A percentile compares a stretch with the other conserved stretches of the same genome.
phyloP scores from a whole-genome alignment of 2,888 invertebrate genomes.

The Flexamia atlantica region DNA sequence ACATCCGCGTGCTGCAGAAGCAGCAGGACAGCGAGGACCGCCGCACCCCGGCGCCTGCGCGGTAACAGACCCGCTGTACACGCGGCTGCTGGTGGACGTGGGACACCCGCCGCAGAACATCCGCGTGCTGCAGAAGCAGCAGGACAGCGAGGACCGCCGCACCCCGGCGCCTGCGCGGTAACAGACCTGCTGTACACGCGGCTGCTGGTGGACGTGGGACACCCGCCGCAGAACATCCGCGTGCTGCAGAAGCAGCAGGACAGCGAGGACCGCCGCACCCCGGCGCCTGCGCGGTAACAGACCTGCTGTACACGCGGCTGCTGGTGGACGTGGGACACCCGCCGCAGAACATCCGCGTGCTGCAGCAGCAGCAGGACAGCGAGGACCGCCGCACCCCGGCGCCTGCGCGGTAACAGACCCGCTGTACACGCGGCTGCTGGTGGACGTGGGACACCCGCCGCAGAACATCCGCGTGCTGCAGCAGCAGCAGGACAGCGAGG shows the following conservation, averaged over 20 bases:
- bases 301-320: slow-evolving; percentile 75
- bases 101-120: slow-evolving; percentile 72
- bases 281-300: neutral
- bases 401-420: slow-evolving; percentile 28
- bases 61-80: slow-evolving; percentile 72
- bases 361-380: slow-evolving; percentile 67
- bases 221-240: neutral
- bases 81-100: slow-evolving; percentile 75
- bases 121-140: slow-evolving; percentile 66
- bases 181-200: neutral
- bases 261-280: neutral
- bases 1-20: slow-evolving; percentile 65
- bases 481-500: neutral
- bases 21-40: slow-evolving; percentile 56
- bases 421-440: no score
- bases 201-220: no score
- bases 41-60: neutral
- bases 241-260: neutral
- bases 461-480: neutral
- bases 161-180: slow-evolving; percentile 40
- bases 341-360: slow-evolving; percentile 69
- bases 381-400: slow-evolving; percentile 44
- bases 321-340: slow-evolving; percentile 75
- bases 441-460: no score
- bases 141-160: slow-evolving; percentile 61